Percentiles rank a stretch among this genome's conserved stretches.
Evolutionary conservation across 2,888 invertebrate species (phyloP).

Genomic region (Candidula unifasciata): DNA sequence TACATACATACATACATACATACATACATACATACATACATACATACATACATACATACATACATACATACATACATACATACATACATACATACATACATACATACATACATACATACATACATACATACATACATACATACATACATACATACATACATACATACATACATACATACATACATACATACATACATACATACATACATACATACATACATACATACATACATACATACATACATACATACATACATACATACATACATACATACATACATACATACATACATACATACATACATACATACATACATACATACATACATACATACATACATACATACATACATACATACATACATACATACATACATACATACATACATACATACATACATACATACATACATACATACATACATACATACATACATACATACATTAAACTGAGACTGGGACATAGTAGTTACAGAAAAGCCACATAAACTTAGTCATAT

Average conservation of each 20-base stretch:
- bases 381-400: not conserved
- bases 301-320: not conserved
- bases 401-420: not conserved
- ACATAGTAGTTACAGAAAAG: too few relatives aligned
- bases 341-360: not conserved
- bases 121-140: not conserved
- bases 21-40: not conserved
- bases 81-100: too few relatives aligned
- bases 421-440: too few relatives aligned
- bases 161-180: not conserved
- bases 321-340: not conserved
- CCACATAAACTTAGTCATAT: too few relatives aligned
- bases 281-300: not conserved
- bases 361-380: not conserved
- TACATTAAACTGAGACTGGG: too few relatives aligned
- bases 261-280: not conserved
- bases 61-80: not conserved
- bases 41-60: not conserved
- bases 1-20: not conserved
- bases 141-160: not conserved
- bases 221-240: not conserved
- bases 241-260: not conserved
- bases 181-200: not conserved
- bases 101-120: not conserved
- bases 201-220: not conserved